These are phyloP conservation scores for Potamilus streckersoni DNA, from an alignment of 1,140 invertebrate genomes.

Conservation along the genomic window DNA sequence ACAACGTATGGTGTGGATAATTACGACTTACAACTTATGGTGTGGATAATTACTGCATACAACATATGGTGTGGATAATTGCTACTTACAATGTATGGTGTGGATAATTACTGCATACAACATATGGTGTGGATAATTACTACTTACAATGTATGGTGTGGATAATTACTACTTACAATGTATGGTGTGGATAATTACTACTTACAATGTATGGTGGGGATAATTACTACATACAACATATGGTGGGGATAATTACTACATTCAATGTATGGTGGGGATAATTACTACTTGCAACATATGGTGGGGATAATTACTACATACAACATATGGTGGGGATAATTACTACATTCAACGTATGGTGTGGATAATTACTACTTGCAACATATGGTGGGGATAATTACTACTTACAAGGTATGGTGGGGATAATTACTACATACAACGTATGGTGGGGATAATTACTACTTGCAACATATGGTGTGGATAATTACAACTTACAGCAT, in stretches of 20 bases:
- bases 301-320: no score
- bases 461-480: constrained; percentile 88
- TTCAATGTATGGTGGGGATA: neutral
- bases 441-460: neutral
- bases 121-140: constrained; percentile 96
- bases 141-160: no score
- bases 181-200: constrained; percentile 98
- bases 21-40: no score
- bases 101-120: constrained; percentile 68
- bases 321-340: neutral
- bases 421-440: no score
- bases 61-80: constrained; percentile 96
- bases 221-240: constrained; percentile 75
- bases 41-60: constrained; percentile 49
- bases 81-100: no score
- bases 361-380: no score
- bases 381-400: neutral
- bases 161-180: constrained; percentile 70
- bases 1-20: constrained; percentile 93
- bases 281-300: constrained; percentile 77
- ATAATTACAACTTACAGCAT: no score
- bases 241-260: no score
- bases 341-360: constrained; percentile 80
- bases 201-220: neutral
- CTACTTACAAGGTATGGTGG: constrained; percentile 86